phyloP scores from a whole-genome alignment of 2,888 invertebrate genomes.

The Macrophya annulata region DNA sequence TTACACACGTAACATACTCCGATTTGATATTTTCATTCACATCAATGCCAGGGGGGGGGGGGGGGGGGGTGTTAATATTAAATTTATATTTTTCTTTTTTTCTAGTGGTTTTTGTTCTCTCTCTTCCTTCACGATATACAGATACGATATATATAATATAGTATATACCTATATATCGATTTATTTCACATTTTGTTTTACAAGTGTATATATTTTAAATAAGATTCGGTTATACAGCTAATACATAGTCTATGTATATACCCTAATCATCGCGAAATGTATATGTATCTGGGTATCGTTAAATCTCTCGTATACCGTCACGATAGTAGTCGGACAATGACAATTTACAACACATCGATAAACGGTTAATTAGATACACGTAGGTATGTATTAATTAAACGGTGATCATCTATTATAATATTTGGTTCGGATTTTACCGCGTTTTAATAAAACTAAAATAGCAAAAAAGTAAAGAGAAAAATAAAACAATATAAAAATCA shows the following conservation, averaged over 20 bases:
- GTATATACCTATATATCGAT: neutral
- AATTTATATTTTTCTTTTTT: neutral
- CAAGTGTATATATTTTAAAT: too few relatives aligned
- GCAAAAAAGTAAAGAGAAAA: neutral
- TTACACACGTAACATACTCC: conserved; percentile 23
- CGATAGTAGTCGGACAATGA: neutral
- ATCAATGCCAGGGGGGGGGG: neutral
- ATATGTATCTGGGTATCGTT: conserved; percentile 12
- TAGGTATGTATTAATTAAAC: neutral
- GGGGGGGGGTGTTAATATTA: neutral
- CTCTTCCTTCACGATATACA: neutral
- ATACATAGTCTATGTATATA: too few relatives aligned
- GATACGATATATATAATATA: too few relatives aligned
- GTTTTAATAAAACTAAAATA: neutral
- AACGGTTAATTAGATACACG: neutral
- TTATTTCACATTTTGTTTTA: too few relatives aligned
- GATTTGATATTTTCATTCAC: conserved; percentile 48
- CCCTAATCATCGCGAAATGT: neutral
- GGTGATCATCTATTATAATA: neutral
- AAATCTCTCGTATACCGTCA: conserved; percentile 10
- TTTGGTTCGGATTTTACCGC: conserved; percentile 23
- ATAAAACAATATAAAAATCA: neutral
- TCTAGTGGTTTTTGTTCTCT: neutral
- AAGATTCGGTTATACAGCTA: too few relatives aligned
- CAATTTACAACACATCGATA: conserved; percentile 30